Evolutionary conservation across 2,888 invertebrate species (phyloP).

Genomic region (Serrognathus titanus): DNA sequence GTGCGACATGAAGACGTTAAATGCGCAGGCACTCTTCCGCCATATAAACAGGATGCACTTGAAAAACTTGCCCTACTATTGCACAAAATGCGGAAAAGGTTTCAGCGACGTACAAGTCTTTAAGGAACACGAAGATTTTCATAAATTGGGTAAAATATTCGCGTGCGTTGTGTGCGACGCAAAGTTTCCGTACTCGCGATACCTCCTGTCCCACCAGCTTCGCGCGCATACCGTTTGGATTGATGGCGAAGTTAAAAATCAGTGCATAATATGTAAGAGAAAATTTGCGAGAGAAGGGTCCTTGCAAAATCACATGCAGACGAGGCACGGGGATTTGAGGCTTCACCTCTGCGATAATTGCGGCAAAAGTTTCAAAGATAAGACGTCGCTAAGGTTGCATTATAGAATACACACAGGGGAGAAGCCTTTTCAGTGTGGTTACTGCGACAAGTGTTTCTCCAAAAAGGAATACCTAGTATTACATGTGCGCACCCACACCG

Average conservation of each 20-base stretch:
- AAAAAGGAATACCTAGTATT: slow-evolving; percentile 51
- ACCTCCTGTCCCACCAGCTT: slow-evolving; percentile 35
- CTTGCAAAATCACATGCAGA: slow-evolving; percentile 48
- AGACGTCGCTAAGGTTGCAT: slow-evolving; percentile 37
- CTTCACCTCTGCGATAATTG: slow-evolving; percentile 39
- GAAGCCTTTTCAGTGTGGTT: slow-evolving; percentile 35
- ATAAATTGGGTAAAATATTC: slow-evolving; percentile 44
- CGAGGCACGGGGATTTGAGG: slow-evolving; percentile 7
- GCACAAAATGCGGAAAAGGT: slow-evolving; percentile 51
- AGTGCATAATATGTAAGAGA: slow-evolving; percentile 37
- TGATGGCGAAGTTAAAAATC: slow-evolving; percentile 45
- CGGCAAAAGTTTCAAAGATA: slow-evolving; percentile 38
- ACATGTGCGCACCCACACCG: slow-evolving; percentile 61
- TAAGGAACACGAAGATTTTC: slow-evolving; percentile 46
- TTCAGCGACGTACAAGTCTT: slow-evolving; percentile 48
- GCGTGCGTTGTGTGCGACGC: slow-evolving; percentile 49
- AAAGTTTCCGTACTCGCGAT: slow-evolving; percentile 41
- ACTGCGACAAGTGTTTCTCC: slow-evolving; percentile 43
- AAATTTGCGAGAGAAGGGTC: slow-evolving; percentile 34
- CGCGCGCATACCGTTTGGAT: slow-evolving; percentile 41
- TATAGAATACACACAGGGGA: slow-evolving; percentile 32
- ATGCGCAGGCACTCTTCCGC: slow-evolving; percentile 43
- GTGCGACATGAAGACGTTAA: slow-evolving; percentile 33
- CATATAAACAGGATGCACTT: slow-evolving; percentile 57
- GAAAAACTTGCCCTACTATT: slow-evolving; percentile 50